phyloP scores from a whole-genome alignment of 92 coral and sea anemone genomes.

The Parazoanthus swiftii region DNA sequence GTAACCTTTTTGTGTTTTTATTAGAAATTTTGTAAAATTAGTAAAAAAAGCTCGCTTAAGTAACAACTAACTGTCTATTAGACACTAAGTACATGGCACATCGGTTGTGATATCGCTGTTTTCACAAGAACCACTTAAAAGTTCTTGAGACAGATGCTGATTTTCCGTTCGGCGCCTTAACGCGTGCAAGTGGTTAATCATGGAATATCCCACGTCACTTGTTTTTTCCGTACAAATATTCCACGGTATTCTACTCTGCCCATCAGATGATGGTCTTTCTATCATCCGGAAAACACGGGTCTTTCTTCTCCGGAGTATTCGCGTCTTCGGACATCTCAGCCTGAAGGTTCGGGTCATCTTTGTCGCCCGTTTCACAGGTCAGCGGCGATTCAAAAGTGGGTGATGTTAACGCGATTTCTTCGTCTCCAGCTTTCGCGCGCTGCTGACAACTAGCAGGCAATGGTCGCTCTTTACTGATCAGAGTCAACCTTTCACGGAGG shows the following conservation, averaged over 20 bases:
- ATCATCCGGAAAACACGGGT: not conserved
- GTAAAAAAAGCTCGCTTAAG: too few species aligned
- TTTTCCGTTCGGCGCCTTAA: too few species aligned
- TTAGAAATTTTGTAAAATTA: too few species aligned
- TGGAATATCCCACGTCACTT: too few species aligned
- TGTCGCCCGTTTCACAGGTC: not conserved
- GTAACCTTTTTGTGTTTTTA: too few species aligned
- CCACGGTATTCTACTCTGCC: not conserved
- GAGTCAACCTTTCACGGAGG: slow-evolving; percentile 28
- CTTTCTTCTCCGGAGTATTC: not conserved
- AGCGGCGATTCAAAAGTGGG: not conserved
- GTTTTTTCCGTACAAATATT: too few species aligned
- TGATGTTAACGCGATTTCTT: not conserved
- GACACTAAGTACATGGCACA: too few species aligned
- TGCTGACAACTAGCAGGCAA: slow-evolving; percentile 9
- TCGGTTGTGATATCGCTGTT: too few species aligned
- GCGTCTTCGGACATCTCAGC: not conserved
- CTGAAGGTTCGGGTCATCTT: not conserved
- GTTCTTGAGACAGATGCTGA: too few species aligned
- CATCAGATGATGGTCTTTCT: not conserved
- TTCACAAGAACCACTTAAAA: too few species aligned
- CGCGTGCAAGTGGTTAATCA: too few species aligned
- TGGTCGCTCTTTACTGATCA: slow-evolving; percentile 30
- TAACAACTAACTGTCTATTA: too few species aligned
- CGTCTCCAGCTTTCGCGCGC: not conserved